Percentiles rank a stretch among this genome's conserved stretches.
These are phyloP conservation scores for Bugulina stolonifera DNA, from an alignment of 2,888 invertebrate genomes.

Conservation along the genomic window DNA sequence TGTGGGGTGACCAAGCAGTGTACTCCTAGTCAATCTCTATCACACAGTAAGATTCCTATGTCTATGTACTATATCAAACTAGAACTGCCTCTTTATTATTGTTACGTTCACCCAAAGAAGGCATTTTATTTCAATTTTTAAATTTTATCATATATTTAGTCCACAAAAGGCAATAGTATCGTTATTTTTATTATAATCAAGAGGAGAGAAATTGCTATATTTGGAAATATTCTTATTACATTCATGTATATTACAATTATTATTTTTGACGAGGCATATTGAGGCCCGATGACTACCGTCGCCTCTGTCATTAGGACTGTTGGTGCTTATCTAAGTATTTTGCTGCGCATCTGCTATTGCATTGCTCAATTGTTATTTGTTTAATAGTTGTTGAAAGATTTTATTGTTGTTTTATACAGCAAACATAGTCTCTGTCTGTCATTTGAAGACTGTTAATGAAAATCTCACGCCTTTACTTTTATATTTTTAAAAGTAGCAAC, in stretches of 20 bases:
- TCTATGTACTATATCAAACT: neutral
- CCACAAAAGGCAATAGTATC: neutral
- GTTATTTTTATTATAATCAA: neutral
- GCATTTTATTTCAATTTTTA: neutral
- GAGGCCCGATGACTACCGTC: too few species aligned
- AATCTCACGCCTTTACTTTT: neutral
- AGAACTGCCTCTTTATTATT: neutral
- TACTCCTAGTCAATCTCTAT: slow-evolving; percentile 23
- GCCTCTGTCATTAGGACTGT: too few species aligned
- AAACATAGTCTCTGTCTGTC: neutral
- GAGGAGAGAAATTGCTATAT: too few species aligned
- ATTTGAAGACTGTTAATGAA: neutral
- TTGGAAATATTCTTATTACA: neutral
- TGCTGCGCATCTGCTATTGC: slow-evolving; percentile 23
- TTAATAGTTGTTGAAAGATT: neutral
- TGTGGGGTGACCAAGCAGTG: neutral
- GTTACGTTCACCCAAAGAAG: neutral
- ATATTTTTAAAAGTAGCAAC: neutral
- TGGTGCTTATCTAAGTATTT: slow-evolving; percentile 25
- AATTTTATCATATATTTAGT: neutral
- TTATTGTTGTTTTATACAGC: neutral
- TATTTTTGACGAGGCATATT: neutral
- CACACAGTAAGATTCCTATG: neutral
- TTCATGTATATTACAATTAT: neutral
- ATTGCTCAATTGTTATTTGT: slow-evolving; percentile 6